Percentiles rank a stretch among this genome's conserved stretches.
These are phyloP conservation scores for Catagonus wagneri DNA, from an alignment of 2,113 vertebrate genomes.

Conservation along the genomic window DNA sequence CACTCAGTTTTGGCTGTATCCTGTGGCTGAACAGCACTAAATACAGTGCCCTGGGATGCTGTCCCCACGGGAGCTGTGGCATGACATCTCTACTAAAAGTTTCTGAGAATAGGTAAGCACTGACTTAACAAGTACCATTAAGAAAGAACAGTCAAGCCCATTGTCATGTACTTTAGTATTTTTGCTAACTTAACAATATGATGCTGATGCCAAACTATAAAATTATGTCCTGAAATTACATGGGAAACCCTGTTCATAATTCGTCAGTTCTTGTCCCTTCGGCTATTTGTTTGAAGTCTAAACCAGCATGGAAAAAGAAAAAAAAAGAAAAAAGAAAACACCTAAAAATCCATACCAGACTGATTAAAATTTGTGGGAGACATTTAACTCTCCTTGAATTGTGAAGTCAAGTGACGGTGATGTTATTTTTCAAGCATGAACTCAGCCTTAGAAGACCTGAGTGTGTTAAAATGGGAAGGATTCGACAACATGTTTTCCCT, in stretches of 20 bases:
- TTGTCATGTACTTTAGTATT: neutral
- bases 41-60: neutral
- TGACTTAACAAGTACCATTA: neutral
- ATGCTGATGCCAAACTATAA: conserved; percentile 14
- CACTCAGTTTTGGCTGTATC: neutral
- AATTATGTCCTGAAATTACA: neutral
- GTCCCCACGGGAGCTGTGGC: neutral
- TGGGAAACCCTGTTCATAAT: conserved; percentile 35
- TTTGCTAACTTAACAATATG: neutral
- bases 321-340: neutral
- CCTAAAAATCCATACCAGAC: conserved; percentile 16
- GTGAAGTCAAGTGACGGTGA: conserved; percentile 43
- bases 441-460: conserved; percentile 47
- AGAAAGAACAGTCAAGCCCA: neutral
- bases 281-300: conserved; percentile 62
- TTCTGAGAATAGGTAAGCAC: neutral
- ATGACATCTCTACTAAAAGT: neutral
- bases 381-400: conserved; percentile 55
- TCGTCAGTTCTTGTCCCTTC: conserved; percentile 45
- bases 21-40: neutral
- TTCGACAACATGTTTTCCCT: conserved; percentile 69
- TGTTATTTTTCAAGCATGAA: conserved; percentile 57
- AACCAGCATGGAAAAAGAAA: neutral
- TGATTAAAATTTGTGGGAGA: conserved; percentile 32
- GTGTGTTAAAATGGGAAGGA: conserved; percentile 64